Conservation (phyloP, 2,888 invertebrate species). For the Campoplex capitator region DNA sequence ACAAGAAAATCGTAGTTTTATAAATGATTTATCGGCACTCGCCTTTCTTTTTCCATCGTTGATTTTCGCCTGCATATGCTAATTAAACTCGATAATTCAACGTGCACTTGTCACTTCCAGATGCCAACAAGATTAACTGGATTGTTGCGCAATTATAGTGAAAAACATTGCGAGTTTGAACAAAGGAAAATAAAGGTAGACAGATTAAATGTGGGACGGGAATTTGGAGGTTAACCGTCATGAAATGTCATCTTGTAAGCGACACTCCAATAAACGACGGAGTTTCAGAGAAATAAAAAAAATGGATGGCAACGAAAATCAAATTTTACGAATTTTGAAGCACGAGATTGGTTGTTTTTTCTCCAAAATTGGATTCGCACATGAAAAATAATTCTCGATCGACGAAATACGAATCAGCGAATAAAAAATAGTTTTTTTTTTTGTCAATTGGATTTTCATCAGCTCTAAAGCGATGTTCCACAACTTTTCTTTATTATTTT, state of each 20-base stretch:
- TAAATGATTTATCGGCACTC: conserved; percentile 20
- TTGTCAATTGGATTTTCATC: not conserved
- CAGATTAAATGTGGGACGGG: not conserved
- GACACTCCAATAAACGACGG: conserved; percentile 31
- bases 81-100: conserved; percentile 22
- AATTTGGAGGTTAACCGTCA: conserved; percentile 57
- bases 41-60: conserved; percentile 80
- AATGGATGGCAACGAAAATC: not conserved
- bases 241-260: conserved; percentile 46
- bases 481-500: conserved; percentile 16
- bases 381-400: not conserved
- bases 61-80: conserved; percentile 25
- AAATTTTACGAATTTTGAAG: not conserved
- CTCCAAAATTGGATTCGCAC: not conserved
- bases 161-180: conserved; percentile 4
- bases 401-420: not conserved
- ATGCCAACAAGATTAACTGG: not conserved
- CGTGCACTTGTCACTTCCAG: conserved; percentile 10
- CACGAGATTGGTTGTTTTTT: not conserved
- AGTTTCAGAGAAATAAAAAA: conserved; percentile 26
- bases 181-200: conserved; percentile 21
- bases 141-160: conserved; percentile 20
- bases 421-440: not conserved
- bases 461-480: not conserved
- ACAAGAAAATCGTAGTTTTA: not conserved